Conservation (phyloP, 1,140 invertebrate species). For the Oryctes rhinoceros region DNA sequence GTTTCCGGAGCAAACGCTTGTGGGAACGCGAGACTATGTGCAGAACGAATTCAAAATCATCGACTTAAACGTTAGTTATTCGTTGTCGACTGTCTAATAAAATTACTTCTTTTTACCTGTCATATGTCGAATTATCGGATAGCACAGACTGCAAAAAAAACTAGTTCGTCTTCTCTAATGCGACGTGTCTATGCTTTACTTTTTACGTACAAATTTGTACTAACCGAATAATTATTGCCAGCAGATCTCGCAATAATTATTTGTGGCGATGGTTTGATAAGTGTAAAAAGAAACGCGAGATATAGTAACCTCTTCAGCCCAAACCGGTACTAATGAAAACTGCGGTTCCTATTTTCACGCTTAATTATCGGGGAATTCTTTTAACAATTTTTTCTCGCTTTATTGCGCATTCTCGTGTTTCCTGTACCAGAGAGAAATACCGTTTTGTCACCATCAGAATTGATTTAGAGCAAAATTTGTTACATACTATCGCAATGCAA, state of each 20-base stretch:
- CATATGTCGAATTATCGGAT: not conserved
- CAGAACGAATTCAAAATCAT: not conserved
- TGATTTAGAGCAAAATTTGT: too few species aligned
- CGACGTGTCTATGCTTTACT: not conserved
- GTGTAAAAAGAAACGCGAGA: not conserved
- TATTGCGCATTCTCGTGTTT: too few species aligned
- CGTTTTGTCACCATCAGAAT: too few species aligned
- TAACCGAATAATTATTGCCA: not conserved
- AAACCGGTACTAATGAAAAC: not conserved
- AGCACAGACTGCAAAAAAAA: not conserved
- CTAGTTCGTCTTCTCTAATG: not conserved
- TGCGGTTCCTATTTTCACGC: not conserved
- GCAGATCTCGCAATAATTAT: not conserved
- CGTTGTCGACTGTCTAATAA: conserved; percentile 8
- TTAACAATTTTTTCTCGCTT: too few species aligned
- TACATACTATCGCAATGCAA: too few species aligned
- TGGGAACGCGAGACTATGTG: conserved; percentile 9
- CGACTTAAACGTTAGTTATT: conserved; percentile 6
- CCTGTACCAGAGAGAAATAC: too few species aligned
- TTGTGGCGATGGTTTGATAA: not conserved
- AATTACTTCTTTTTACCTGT: conserved; percentile 21
- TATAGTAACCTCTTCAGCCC: not conserved
- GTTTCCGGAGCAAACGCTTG: conserved; percentile 23
- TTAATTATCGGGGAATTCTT: not conserved
- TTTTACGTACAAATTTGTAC: not conserved